phyloP scores from a whole-genome alignment of 2,888 invertebrate genomes.

The Athalia rosae region DNA sequence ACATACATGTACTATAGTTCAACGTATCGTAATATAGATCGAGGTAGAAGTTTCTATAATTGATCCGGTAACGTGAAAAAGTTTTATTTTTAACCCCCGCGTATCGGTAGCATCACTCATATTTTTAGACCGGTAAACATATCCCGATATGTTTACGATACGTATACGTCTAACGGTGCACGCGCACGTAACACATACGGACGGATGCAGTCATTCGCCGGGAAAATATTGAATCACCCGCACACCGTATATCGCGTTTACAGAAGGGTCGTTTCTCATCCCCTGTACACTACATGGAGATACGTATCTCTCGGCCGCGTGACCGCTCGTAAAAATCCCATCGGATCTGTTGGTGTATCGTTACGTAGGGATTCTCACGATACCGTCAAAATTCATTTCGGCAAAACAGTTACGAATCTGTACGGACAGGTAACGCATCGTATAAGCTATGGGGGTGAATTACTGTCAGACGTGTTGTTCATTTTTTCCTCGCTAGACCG shows the following conservation, averaged over 20 bases:
- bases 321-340: too few relatives aligned
- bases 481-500: background rate
- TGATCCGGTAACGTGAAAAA: background rate
- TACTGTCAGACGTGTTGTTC: background rate
- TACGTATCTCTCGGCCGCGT: too few relatives aligned
- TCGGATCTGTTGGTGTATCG: background rate
- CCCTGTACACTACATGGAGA: too few relatives aligned
- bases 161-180: too few relatives aligned
- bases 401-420: background rate
- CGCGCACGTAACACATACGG: background rate
- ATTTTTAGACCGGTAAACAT: constrained; percentile 13
- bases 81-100: background rate
- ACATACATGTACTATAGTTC: too few relatives aligned
- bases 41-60: background rate
- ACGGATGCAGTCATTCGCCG: background rate
- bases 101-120: background rate
- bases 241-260: background rate
- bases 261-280: background rate
- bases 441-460: background rate
- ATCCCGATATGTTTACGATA: background rate
- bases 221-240: background rate
- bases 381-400: background rate
- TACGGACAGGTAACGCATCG: background rate
- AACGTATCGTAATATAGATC: too few relatives aligned
- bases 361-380: background rate